Conservation (phyloP, 1,140 invertebrate species). For the Drosophila kanapiae region DNA sequence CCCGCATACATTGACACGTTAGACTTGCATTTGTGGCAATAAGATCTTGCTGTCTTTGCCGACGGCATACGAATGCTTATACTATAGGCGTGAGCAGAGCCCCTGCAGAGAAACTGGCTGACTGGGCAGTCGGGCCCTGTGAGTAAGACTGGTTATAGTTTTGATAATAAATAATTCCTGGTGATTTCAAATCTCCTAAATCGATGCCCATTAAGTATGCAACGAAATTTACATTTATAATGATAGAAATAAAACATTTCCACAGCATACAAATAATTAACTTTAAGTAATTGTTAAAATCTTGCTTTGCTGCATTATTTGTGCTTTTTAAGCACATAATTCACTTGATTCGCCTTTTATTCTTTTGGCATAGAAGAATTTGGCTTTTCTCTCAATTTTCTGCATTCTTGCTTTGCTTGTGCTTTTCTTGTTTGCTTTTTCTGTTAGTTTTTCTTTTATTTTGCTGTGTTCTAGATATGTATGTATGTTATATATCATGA, state of each 20-base stretch:
- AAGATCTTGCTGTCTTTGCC: too few relatives aligned
- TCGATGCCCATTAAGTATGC: not conserved
- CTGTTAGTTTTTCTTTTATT: constrained; percentile 54
- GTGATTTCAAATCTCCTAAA: not conserved
- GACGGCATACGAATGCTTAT: too few relatives aligned
- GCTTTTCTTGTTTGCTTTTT: constrained; percentile 14
- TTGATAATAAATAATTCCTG: not conserved
- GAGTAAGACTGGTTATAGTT: not conserved
- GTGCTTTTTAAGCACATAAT: not conserved
- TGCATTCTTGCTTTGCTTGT: constrained; percentile 7
- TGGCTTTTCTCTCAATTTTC: constrained; percentile 1
- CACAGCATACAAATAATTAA: too few relatives aligned
- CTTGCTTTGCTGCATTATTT: not conserved
- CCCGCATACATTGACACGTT: too few relatives aligned
- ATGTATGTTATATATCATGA: not conserved
- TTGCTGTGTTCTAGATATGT: constrained; percentile 28
- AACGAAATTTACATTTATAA: too few relatives aligned
- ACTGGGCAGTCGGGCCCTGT: too few relatives aligned
- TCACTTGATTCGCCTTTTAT: constrained; percentile 12
- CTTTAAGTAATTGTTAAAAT: not conserved
- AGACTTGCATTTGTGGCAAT: too few relatives aligned
- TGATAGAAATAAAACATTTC: too few relatives aligned
- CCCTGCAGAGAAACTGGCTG: too few relatives aligned
- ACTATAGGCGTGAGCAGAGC: too few relatives aligned
- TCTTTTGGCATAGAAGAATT: constrained; percentile 25